Percentiles rank a stretch among this genome's conserved stretches.
Evolutionary conservation across 2,888 invertebrate species (phyloP).

Genomic region (Andricus curvator): DNA sequence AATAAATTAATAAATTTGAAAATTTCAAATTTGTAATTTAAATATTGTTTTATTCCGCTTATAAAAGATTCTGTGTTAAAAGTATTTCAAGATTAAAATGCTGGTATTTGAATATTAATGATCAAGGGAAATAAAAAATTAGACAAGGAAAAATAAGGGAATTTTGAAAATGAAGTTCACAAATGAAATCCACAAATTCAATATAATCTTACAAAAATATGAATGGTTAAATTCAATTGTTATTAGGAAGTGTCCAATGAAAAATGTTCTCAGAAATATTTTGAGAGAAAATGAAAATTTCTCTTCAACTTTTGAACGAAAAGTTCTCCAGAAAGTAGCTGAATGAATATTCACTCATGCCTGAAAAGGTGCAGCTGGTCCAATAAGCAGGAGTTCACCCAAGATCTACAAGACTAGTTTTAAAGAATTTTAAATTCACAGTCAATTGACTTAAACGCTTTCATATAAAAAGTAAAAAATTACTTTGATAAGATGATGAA

Average conservation of each 20-base stretch:
- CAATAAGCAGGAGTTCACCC: constrained; percentile 2
- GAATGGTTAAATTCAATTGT: background rate
- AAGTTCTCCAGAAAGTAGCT: background rate
- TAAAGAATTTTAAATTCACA: constrained; percentile 2
- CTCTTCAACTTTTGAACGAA: background rate
- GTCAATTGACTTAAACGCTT: background rate
- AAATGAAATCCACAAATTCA: too few relatives aligned
- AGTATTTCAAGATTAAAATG: too few relatives aligned
- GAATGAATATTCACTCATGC: constrained; percentile 19
- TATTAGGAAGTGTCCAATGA: background rate
- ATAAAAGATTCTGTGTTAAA: too few relatives aligned
- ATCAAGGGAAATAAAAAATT: too few relatives aligned
- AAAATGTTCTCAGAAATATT: background rate
- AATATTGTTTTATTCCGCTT: too few relatives aligned
- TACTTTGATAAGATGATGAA: background rate
- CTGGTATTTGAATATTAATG: too few relatives aligned
- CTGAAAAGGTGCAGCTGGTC: constrained; percentile 30
- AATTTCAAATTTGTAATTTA: too few relatives aligned
- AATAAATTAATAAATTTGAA: too few relatives aligned
- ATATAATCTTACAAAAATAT: too few relatives aligned
- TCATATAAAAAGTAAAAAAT: background rate
- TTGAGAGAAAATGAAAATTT: background rate
- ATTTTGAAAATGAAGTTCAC: too few relatives aligned
- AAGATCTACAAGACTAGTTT: constrained; percentile 8
- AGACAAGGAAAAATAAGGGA: too few relatives aligned